Conservation (phyloP, 2,888 invertebrate genomes). For the Drosophila cognata region DNA sequence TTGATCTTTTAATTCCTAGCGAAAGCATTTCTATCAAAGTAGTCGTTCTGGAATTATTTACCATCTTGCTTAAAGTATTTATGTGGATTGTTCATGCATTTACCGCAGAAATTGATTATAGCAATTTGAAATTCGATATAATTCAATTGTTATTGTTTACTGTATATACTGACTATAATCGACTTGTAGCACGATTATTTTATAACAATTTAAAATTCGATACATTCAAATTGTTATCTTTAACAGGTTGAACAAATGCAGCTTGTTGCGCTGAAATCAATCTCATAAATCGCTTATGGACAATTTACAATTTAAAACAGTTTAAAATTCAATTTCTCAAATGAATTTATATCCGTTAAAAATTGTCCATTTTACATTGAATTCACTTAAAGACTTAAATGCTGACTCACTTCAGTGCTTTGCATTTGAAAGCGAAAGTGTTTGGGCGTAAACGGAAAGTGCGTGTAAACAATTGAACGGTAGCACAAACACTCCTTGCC, state of each 20-base stretch:
- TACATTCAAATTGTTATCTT: background rate
- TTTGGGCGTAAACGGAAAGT: slow-evolving; percentile 43
- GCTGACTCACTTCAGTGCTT: slow-evolving; percentile 36
- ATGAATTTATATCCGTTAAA: slow-evolving; percentile 7
- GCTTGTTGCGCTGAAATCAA: background rate
- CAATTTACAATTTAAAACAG: background rate
- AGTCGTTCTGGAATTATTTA: background rate
- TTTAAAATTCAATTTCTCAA: background rate
- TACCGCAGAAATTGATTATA: background rate
- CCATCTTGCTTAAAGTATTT: background rate
- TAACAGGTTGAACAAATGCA: background rate
- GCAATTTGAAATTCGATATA: background rate
- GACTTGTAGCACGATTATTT: background rate
- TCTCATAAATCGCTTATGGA: background rate
- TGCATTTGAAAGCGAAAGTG: slow-evolving; percentile 74
- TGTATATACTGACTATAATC: background rate
- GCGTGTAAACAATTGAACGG: slow-evolving; percentile 44
- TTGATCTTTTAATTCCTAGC: background rate
- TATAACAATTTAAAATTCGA: background rate
- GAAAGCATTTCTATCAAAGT: background rate
- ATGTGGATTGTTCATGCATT: background rate
- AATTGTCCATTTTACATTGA: slow-evolving; percentile 9
- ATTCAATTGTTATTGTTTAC: background rate
- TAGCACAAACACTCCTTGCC: background rate
- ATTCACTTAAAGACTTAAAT: slow-evolving; percentile 9